Percentiles rank a stretch among this genome's conserved stretches.
These are phyloP conservation scores for Hypomecis punctinalis DNA, from an alignment of 2,888 invertebrate genomes.

Conservation along the genomic window DNA sequence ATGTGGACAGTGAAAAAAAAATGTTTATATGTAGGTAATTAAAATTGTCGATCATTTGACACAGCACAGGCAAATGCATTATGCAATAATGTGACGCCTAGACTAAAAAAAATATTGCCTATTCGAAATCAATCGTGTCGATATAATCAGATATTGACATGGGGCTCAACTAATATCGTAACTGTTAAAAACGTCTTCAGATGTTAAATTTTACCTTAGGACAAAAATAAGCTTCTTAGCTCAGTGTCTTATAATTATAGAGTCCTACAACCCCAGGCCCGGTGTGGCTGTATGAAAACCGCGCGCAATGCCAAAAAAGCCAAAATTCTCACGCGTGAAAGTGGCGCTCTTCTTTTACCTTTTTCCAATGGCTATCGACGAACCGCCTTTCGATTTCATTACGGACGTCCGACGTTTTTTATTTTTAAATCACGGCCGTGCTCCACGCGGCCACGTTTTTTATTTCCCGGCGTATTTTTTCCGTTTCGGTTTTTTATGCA, in stretches of 20 bases:
- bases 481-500: constrained; percentile 78
- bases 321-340: constrained; percentile 84
- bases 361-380: constrained; percentile 83
- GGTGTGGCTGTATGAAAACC: constrained; percentile 53
- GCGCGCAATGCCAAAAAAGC: constrained; percentile 70
- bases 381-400: constrained; percentile 85
- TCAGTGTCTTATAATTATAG: constrained; percentile 41
- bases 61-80: no score
- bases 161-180: no score
- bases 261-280: constrained; percentile 55
- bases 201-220: no score
- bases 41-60: no score
- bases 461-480: constrained; percentile 75
- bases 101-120: no score
- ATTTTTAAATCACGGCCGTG: constrained; percentile 82
- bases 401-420: constrained; percentile 82
- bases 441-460: constrained; percentile 74
- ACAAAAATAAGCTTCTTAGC: no score
- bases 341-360: constrained; percentile 79
- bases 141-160: no score
- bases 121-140: no score
- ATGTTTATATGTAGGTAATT: no score
- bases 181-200: no score
- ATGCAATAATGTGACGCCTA: no score
- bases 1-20: no score